Base-by-base conservation (phyloP, 1,140 invertebrate genomes). In the Aphidius gifuensis region DNA sequence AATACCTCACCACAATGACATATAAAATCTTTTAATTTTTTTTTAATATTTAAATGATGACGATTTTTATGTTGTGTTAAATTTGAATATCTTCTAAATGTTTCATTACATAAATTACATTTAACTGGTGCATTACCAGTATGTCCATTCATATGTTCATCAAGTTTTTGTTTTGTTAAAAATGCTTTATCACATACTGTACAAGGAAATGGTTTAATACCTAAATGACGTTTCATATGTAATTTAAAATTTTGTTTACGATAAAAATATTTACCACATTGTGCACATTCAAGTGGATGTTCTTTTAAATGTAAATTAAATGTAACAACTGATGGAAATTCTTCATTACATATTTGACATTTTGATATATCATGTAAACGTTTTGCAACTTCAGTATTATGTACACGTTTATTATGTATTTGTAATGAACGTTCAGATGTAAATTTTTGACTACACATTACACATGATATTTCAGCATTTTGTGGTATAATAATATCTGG, bases 41-140 rank as follows among this genome's bases (percentile, higher is more conserved):
- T 84, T 66, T 88, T 88, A 21, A 86, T 80, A 65, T 88, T 83
- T 16, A 88, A 80, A 70, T 89, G 88, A 73, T 86, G 85, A 6
- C 84, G 79, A 68, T 88, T 91, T 66, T 89, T 88, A 75, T 95
- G 92, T 71, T 93, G 91, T 9, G 92, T 90, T 68, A 94, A 84
- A 76, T 93, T 93, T 58, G 91, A 92, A 75, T 92, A 88, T 11
- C 92, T 84, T 32, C 89, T 85, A 76, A 94, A 95, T n/a, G 87
- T 88, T 72, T 91, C 88, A 66, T 89, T 87, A 74, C 92, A 95
- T 64, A 91, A 82, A 39, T 86, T 85, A 74, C 92, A 95, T 69
- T 91, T 91, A 3, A 92, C 85, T 0, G 91, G 91, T 39, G 90
- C 87, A 61, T 89, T 87, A 1, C 91, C 90, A 0, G 91, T 92